Base-by-base conservation (phyloP, 2,888 invertebrate genomes). In the Prosopocoilus inquinatus region DNA sequence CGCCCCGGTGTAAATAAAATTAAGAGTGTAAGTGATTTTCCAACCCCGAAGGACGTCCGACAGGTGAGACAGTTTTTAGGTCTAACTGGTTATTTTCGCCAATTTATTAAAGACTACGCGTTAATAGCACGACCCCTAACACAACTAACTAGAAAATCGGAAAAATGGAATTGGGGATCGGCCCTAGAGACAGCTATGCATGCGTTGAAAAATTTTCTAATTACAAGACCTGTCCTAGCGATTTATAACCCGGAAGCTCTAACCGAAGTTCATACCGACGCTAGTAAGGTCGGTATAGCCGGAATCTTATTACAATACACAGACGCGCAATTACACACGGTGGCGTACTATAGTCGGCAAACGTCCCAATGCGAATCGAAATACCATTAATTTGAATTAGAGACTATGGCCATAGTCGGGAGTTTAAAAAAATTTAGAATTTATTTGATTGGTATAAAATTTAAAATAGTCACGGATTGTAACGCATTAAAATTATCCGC, bases 311-410 rank as follows among this genome's bases (percentile, higher is more conserved):
- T 71, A 5, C 69, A 71, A 48, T 62, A 53, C 44, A 55, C 57
- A 28, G 64, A 68, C 36, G 56, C 56, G 7, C 47, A 61, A n/a
- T 55, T 70, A 4, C 70, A 71, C 48, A 70, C 68, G 1, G 62
- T 71, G 1, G 62, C 67, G 46, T 75, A 61, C 36, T 59, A 66
- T 58, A 73, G 70, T 34, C 58, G 60, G n/a, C 70, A 69, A 49
- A 71, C 71, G 0, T 65, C 65, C 0, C 53, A 57, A 1, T 65
- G 67, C 4, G 69, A 74, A 59, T 57, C 61, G 16, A 68, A 66
- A 47, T 73, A 70, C 44, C 43, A 48, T 9, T 70, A 70, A 11
- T 75, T 74, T 54, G 71, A 74, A 39, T 51, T 75, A 2, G 73
- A 75, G 63, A 69, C 71, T 2, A 47, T 73, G 8, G 72, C 71